A percentile compares a stretch with the other conserved stretches of the same genome.
Evolutionary conservation across 1,140 invertebrate genomes (phyloP).

Genomic region (Yoshiicerus persimilis): DNA sequence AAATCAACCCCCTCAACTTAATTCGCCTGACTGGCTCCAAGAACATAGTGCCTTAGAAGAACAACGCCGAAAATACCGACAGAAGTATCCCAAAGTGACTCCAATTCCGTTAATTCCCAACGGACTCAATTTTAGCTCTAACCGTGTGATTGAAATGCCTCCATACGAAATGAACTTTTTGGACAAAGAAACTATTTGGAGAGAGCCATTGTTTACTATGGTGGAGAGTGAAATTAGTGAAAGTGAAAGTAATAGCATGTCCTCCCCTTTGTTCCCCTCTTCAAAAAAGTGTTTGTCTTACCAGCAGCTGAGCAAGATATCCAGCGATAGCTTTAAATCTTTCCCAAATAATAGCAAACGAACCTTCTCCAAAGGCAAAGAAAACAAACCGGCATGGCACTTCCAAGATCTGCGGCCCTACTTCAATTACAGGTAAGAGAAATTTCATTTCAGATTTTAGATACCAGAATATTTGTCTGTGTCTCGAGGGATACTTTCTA

Average conservation of each 20-base stretch:
- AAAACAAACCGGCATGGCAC: constrained; percentile 36
- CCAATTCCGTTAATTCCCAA: constrained; percentile 8
- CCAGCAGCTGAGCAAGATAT: constrained; percentile 28
- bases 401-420: constrained; percentile 41
- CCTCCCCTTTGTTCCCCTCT: neutral
- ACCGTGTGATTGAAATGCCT: constrained; percentile 40
- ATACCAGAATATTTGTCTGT: neutral
- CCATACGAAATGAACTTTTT: constrained; percentile 37
- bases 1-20: constrained; percentile 9
- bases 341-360: neutral
- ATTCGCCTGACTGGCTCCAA: constrained; percentile 40
- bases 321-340: neutral
- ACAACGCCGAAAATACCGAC: constrained; percentile 10
- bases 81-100: constrained; percentile 3
- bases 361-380: neutral
- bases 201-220: constrained; percentile 35
- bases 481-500: no score
- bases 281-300: constrained; percentile 41
- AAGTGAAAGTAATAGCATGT: constrained; percentile 13
- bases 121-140: constrained; percentile 40
- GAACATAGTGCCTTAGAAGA: neutral
- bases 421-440: constrained; percentile 44
- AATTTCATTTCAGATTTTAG: neutral
- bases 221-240: constrained; percentile 14
- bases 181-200: constrained; percentile 44